Conservation (phyloP, 2,888 invertebrate species). For the Dione vanillae region DNA sequence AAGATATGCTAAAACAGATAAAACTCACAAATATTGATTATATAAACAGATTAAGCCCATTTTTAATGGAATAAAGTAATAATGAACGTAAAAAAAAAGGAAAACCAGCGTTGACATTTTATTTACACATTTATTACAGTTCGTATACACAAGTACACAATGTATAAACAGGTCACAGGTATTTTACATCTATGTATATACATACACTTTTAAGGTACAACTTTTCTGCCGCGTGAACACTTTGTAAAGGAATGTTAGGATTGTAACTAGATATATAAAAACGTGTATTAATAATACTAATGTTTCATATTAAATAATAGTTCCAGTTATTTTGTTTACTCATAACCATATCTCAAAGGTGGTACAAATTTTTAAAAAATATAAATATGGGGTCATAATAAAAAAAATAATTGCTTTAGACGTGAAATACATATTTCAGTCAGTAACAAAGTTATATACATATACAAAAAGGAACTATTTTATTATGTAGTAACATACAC, state of each 20-base stretch:
- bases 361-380: too few species aligned
- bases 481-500: conserved; percentile 32
- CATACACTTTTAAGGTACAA: conserved; percentile 54
- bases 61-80: background rate
- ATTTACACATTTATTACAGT: conserved; percentile 80
- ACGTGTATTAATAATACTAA: background rate
- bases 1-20: too few species aligned
- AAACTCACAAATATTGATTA: too few species aligned
- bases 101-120: conserved; percentile 52
- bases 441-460: conserved; percentile 22
- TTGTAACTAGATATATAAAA: conserved; percentile 39
- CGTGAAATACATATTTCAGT: background rate
- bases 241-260: conserved; percentile 71
- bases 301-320: background rate
- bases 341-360: background rate
- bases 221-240: conserved; percentile 45
- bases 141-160: conserved; percentile 76
- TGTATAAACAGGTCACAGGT: conserved; percentile 72
- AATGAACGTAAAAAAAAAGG: conserved; percentile 25
- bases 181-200: conserved; percentile 68
- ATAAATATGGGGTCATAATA: background rate
- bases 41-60: too few species aligned
- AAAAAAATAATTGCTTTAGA: background rate
- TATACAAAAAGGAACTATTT: conserved; percentile 21
- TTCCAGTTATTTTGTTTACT: background rate